Conservation (phyloP, 2,113 vertebrate genomes). For the Acinonyx jubatus region DNA sequence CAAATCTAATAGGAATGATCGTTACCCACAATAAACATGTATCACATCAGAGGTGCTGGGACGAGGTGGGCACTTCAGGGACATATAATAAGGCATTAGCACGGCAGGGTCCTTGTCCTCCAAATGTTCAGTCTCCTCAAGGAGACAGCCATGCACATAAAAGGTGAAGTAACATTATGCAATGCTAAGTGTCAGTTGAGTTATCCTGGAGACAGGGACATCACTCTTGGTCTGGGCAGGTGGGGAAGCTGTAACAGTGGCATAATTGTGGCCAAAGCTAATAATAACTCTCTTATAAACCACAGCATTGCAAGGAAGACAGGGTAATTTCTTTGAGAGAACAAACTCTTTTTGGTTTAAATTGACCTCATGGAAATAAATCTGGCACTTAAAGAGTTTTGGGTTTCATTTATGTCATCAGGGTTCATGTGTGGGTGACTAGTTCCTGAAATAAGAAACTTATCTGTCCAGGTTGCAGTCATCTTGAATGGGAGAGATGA, state of each 20-base stretch:
- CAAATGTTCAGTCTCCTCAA: background rate
- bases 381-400: background rate
- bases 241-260: background rate
- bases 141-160: background rate
- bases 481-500: conserved; percentile 6
- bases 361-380: conserved; percentile 32
- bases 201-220: conserved; percentile 6
- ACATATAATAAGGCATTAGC: background rate
- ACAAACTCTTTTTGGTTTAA: background rate
- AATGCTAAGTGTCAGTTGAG: background rate
- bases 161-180: background rate
- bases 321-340: background rate
- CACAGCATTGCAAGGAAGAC: background rate
- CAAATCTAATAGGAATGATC: background rate
- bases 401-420: background rate
- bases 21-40: background rate
- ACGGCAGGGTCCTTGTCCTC: background rate
- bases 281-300: conserved; percentile 55
- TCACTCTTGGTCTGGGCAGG: conserved; percentile 18
- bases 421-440: conserved; percentile 7
- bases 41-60: background rate
- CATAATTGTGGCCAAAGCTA: background rate
- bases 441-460: background rate
- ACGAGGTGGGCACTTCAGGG: background rate
- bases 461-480: background rate